Evolutionary conservation across 2,888 invertebrate species (phyloP), one percentile per base, ranked within the genome.

Genomic region (Creontiades dilutus): DNA sequence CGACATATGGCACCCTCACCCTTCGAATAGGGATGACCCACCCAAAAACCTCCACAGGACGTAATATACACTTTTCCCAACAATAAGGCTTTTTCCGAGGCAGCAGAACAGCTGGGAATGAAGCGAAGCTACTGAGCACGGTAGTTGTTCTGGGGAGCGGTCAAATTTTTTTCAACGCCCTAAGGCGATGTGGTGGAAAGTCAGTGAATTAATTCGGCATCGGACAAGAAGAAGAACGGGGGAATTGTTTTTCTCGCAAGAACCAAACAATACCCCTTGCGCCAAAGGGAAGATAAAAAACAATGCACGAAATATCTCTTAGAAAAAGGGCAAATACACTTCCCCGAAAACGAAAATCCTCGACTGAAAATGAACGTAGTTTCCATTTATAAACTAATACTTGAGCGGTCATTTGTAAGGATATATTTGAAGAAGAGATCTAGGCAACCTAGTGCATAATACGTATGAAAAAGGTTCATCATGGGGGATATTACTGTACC

Each of bases 1-100:
- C 46, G 19, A 80, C 78, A 80, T 11, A 37, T 80, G 78, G 78
- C 46, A 46, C 37, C 27, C 76, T 76, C 4, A 12, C 46, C 78
- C n/a, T 80, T 14, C 37, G 46, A 47, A 47, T 80, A 7, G 37
- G 78, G 47, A 80, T 47, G 47, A 80, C 37, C 78, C 46, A 11
- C n/a, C n/a, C n/a, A 80, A 47, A 80, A 37, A 80, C 14, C 37
- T 75, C 46, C 16, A 47, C 9, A 27, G 14, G 28, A 27, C 76
- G 37, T 76, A 19, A 57, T 68, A 46, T 14, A 80, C 78, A 37
- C 78, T 37, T 46, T 46, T 37, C 76, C 78, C 78, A 46, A 19
- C 46, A n/a, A 37, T 80, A 37, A 12, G 7, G 78, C 5, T 80
- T 80, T 80, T 80, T 46, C 78, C 16, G 78, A 80, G 16, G 68